Evolutionary conservation across 2,113 vertebrate genomes (phyloP), one percentile per base, ranked within the genome.

Genomic region (Psettodes erumei): DNA sequence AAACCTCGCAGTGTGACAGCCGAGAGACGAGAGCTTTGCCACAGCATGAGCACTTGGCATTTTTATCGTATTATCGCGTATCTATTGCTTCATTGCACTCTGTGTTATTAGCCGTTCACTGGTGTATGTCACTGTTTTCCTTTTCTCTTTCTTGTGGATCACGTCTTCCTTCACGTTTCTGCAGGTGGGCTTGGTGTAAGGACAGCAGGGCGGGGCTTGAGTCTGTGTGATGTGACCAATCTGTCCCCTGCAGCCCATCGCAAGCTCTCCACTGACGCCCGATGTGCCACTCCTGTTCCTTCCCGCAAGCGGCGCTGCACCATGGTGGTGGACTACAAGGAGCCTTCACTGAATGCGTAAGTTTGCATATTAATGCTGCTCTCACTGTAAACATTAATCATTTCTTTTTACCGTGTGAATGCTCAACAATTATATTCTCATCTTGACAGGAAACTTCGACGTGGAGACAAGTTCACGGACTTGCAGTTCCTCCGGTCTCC

Each of bases 391-490:
- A 16, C n/a, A n/a, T 42, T 1, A 40, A 23, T n/a, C 50, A 1
- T 12, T 23, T 43, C 1, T 56, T 56, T 23, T 60, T 8, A 10
- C n/a, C 63, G 1, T 18, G 25, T 27, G 5, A 43, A 81, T 25
- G 6, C 8, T 75, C 1, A 69, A 53, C 53, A 37, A 1, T 67
- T 18, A 10, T 30, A 2, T 38, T 64, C 23, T 42, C 59, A 43
- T 55, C 19, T 32, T 70, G 8, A 84, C 61, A 99, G 98, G 91
- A 99, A 98, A 87, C 95, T 99, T 27, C 94, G 98, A 35, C 96
- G 97, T 75, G 98, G 98, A 15, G 98, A 99, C 84, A 96, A 95
- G 21, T 96, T 95, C 88, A 99, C 98, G 64, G 97, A 99, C 83
- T 73, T 94, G 3, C 80, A 90, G 72, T 98, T 99, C 89, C 94